phyloP scores from a whole-genome alignment of 2,797 vertebrate species.

The Alectoris magna region DNA sequence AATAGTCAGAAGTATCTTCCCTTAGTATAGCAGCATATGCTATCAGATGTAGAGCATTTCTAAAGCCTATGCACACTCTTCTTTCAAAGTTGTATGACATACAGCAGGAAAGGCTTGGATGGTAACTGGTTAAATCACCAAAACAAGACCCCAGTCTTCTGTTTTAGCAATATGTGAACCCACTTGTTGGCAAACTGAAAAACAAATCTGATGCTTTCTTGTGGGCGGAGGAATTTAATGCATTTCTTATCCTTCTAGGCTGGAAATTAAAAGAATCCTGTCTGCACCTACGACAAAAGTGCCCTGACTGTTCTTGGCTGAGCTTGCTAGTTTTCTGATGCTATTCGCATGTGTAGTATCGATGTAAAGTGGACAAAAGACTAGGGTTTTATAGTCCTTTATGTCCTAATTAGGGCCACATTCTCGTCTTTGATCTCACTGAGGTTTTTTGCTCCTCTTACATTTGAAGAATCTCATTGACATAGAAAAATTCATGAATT shows the following conservation, averaged over 20 bases:
- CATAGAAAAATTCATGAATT: conserved; percentile 53
- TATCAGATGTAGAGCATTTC: neutral
- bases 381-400: conserved; percentile 64
- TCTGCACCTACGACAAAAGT: conserved; percentile 8
- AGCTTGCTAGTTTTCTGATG: conserved; percentile 38
- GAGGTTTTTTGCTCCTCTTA: conserved; percentile 67
- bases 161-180: neutral
- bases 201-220: neutral
- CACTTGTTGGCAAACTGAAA: neutral
- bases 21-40: neutral
- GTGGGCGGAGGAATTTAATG: neutral
- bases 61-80: fast-evolving
- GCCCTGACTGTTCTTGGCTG: conserved; percentile 27
- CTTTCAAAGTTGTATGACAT: neutral
- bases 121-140: neutral
- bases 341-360: conserved; percentile 59
- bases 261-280: conserved; percentile 18
- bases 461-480: conserved; percentile 65
- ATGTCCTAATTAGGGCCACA: conserved; percentile 70
- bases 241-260: neutral
- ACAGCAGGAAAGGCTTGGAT: neutral
- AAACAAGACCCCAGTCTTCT: neutral
- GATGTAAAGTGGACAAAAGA: conserved; percentile 61
- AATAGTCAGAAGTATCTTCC: conserved; percentile 7
- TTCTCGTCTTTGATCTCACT: conserved; percentile 69